Percentiles rank a stretch among this genome's conserved stretches.
phyloP scores from a whole-genome alignment of 1,140 invertebrate genomes.

The Dolichoris vasculosae region DNA sequence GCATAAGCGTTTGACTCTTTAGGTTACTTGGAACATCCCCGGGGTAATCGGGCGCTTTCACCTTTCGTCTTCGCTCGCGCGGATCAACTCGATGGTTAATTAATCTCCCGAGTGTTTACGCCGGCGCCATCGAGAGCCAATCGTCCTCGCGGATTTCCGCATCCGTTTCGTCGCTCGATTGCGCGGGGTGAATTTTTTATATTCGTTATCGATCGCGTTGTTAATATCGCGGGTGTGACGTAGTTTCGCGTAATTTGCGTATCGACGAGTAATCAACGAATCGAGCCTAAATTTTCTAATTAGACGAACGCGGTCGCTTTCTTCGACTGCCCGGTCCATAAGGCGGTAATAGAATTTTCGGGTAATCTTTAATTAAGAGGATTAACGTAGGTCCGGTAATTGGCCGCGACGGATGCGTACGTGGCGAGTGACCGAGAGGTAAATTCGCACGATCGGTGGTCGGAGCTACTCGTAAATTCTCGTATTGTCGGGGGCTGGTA shows the following conservation, averaged over 20 bases:
- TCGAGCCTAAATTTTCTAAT: constrained; percentile 15
- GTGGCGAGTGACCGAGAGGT: no score
- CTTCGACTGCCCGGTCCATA: constrained; percentile 28
- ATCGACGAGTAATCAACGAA: no score
- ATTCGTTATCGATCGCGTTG: no score
- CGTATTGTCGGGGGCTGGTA: constrained; percentile 33
- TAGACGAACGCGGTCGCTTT: not conserved
- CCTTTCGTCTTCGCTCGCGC: not conserved
- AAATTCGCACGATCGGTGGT: constrained; percentile 48
- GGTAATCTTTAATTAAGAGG: constrained; percentile 67
- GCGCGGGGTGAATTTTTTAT: no score
- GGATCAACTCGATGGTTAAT: not conserved
- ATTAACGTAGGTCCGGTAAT: not conserved
- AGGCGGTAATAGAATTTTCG: constrained; percentile 68
- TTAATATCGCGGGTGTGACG: no score
- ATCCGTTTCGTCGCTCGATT: no score
- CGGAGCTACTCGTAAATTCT: constrained; percentile 45
- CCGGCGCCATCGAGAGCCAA: no score
- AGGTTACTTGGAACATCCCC: no score
- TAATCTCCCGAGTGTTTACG: no score
- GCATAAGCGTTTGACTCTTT: no score
- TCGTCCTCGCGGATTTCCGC: no score
- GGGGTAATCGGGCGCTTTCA: not conserved
- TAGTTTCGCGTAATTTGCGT: no score
- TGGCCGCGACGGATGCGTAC: not conserved